Evolutionary conservation across 2,888 invertebrate species (phyloP), one percentile per base, ranked within the genome.

Genomic region (Trissolcus japonicus): DNA sequence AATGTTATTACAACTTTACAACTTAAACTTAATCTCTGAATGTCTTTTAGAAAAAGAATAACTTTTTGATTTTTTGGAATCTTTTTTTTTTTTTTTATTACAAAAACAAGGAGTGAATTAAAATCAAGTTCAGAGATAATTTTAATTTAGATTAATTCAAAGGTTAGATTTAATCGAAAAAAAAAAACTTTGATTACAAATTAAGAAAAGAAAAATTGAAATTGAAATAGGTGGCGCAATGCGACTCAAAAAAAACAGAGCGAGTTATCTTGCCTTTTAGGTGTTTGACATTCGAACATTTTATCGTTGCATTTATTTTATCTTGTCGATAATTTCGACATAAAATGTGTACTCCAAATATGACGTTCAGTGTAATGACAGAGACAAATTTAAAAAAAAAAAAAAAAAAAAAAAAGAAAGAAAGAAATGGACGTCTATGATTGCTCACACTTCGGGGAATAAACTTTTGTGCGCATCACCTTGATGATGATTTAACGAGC

Each of bases 251-350:
- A n/a, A 73, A 73, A 72, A 19, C 13, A 17, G 40, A 29, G 16
- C n/a, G 17, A 43, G 35, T 65, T 72, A 72, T 72, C 72, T 19
- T 29, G 25, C 6, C 19, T 53, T 63, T 59, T 59, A 25, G 11
- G 13, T 55, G 21, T 66, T 53, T 55, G 46, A 72, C 65, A 40
- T 35, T 43, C 43, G 19, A 54, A 54, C 55, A 51, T 61, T 61
- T 73, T 73, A 54, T 51, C 48, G 67, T 50, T 74, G 73, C 73
- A 74, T 61, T 74, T 53, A 25, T 43, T 54, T 67, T 74, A 74
- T 74, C 74, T 62, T 14, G n/a, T 21, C 53, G 74, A 74, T 67
- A 67, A 67, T 53, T 67, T 55, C 54, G 57, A 57, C 67, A 59
- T 53, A 35, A 67, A 67, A 57, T 62, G 16, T n/a, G 46, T 62